Percentiles rank a stretch among this genome's conserved stretches.
Evolutionary conservation across 1,140 invertebrate species (phyloP).

Genomic region (Aphaenogaster floridana): DNA sequence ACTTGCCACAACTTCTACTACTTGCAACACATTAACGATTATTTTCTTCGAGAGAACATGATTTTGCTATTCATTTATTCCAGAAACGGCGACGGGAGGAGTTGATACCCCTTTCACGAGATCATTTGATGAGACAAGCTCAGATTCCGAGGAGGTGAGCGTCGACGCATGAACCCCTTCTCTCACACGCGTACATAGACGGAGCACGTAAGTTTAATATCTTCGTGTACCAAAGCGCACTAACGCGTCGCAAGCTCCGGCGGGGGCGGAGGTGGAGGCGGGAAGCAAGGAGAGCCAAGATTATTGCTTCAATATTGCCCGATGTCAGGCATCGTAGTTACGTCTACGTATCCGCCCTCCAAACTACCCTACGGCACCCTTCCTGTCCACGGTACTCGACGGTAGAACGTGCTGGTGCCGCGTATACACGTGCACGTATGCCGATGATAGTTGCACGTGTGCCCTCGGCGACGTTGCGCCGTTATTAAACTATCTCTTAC

Average conservation of each 20-base stretch:
- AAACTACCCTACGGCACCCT: not conserved
- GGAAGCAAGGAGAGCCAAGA: slow-evolving; percentile 67
- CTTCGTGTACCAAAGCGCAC: slow-evolving; percentile 71
- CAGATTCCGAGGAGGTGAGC: not conserved
- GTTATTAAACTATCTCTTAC: slow-evolving; percentile 86
- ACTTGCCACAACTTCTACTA: not conserved
- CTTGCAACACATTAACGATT: not conserved
- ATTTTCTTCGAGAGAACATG: not conserved
- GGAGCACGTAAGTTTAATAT: slow-evolving; percentile 80
- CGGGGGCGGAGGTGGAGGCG: not conserved
- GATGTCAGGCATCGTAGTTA: slow-evolving; percentile 81
- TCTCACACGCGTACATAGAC: slow-evolving; percentile 32
- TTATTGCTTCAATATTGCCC: slow-evolving; percentile 85
- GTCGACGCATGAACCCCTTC: slow-evolving; percentile 43
- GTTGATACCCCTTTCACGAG: slow-evolving; percentile 43
- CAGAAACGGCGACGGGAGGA: slow-evolving; percentile 30
- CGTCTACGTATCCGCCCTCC: slow-evolving; percentile 74
- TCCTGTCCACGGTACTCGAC: slow-evolving; percentile 35
- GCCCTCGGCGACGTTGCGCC: slow-evolving; percentile 71
- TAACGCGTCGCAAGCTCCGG: slow-evolving; percentile 49
- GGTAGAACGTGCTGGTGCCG: slow-evolving; percentile 27
- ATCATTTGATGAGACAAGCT: slow-evolving; percentile 54
- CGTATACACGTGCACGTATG: slow-evolving; percentile 71
- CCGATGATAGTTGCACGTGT: slow-evolving; percentile 69
- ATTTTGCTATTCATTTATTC: slow-evolving; percentile 72